phyloP scores from a whole-genome alignment of 1,140 invertebrate genomes.

The Panulirus ornatus region DNA sequence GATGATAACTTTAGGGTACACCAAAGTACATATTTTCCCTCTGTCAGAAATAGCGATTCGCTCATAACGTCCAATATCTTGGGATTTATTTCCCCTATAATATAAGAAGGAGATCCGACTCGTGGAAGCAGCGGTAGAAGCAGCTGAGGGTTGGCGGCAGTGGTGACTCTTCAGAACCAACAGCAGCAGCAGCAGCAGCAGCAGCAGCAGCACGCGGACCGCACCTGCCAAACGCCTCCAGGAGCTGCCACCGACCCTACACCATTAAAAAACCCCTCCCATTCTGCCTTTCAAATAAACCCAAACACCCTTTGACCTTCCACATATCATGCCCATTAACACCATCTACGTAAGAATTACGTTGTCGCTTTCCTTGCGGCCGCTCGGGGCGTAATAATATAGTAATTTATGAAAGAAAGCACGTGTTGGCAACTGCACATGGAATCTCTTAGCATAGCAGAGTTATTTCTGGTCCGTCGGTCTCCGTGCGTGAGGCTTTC shows the following conservation, averaged over 20 bases:
- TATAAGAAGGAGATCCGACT: conserved; percentile 8
- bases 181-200: conserved; percentile 36
- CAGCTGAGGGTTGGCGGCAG: neutral
- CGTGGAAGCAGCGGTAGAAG: neutral
- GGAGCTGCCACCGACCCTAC: neutral
- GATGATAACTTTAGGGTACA: neutral
- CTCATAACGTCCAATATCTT: neutral
- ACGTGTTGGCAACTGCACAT: conserved; percentile 51
- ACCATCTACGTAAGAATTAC: neutral
- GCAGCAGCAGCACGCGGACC: neutral
- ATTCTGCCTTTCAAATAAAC: neutral
- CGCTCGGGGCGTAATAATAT: neutral
- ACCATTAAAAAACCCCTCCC: neutral
- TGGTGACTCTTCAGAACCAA: conserved; percentile 25
- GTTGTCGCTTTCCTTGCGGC: too few species aligned
- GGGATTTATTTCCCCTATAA: neutral
- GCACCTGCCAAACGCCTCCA: conserved; percentile 4
- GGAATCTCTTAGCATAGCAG: conserved; percentile 63
- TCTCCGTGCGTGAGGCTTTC: conserved; percentile 45
- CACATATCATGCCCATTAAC: neutral
- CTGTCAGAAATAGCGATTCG: neutral
- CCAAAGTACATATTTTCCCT: neutral
- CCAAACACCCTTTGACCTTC: neutral
- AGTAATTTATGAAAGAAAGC: neutral
- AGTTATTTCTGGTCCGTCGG: conserved; percentile 55